Base-by-base conservation (phyloP, 2,888 invertebrate species). In the Trachelus troglodyta region DNA sequence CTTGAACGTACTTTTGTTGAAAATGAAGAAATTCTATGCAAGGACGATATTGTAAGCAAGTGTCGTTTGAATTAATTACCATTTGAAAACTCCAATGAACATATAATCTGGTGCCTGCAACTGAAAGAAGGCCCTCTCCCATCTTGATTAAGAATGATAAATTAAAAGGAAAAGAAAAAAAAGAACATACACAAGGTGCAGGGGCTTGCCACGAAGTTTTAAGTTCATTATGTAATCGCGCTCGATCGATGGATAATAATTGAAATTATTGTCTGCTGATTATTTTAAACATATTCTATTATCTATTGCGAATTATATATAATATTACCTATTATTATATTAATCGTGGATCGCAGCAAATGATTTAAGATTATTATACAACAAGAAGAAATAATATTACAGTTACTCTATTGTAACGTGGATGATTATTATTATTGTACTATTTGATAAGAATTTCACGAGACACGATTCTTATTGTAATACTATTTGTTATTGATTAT, bases 1-100 rank as follows among this genome's bases (percentile, higher is more conserved):
- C 90, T 90, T 89, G 83, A 85, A 85, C 79, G 83, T 85, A 91
- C 88, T 89, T 90, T 90, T 88, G 90, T 91, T 91, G 86, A 89
- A 85, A 88, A 87, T 89, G 86, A 85, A 86, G 80, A 88, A 89
- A 89, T 89, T 90, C 87, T 90, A 89, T 89, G 86, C 87, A 86
- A 88, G 86, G 88, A 86, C 88, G 86, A 85, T 87, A 87, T 87
- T 87, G 80, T 87, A 86, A 85, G 86, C 88, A 87, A 88, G 89
- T 89, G 90, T 89, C 87, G 88, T 88, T 88, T 87, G 85, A 86
- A 88, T 89, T 83, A 83, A 88, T 87, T 86, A 88, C 85, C 84
- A 84, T 88, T 86, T 86, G 81, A 84, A 89, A 88, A 88, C 83
- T 86, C 85, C 83, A 84, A 88, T 86, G 89, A 87, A 89, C 88